phyloP scores from a whole-genome alignment of 2,113 vertebrate species.

The Parus major region DNA sequence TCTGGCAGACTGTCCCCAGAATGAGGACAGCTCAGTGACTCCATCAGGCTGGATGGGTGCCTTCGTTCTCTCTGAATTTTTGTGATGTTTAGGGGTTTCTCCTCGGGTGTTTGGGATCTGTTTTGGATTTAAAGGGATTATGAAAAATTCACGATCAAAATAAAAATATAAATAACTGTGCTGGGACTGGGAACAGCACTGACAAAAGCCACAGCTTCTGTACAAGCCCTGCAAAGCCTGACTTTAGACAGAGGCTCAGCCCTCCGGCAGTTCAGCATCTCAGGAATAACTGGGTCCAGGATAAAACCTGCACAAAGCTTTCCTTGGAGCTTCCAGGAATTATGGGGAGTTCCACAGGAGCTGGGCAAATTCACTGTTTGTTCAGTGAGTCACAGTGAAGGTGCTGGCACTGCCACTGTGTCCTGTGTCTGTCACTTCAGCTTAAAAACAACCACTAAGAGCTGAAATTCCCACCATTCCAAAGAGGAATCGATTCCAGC shows the following conservation, averaged over 20 bases:
- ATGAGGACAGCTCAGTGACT: not conserved
- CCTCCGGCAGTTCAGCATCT: not conserved
- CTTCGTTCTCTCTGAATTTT: not conserved
- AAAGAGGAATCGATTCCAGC: not conserved
- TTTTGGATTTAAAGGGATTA: not conserved
- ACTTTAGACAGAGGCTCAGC: not conserved
- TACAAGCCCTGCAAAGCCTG: not conserved
- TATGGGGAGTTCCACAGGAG: not conserved
- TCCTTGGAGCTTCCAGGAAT: not conserved
- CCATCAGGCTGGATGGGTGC: too few relatives aligned
- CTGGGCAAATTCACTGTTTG: accelerated
- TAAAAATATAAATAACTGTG: not conserved
- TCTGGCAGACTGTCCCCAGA: not conserved
- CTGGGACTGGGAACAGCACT: not conserved
- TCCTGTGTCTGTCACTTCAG: not conserved
- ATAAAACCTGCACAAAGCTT: not conserved
- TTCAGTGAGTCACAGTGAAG: not conserved
- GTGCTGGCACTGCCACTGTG: not conserved
- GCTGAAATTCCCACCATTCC: not conserved
- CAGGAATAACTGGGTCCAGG: not conserved
- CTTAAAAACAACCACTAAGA: not conserved
- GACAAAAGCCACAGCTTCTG: not conserved
- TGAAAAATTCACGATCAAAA: not conserved
- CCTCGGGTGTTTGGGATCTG: not conserved
- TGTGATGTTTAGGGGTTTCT: not conserved